These are phyloP conservation scores for Leuctra nigra DNA, from an alignment of 2,888 invertebrate genomes.

Conservation along the genomic window DNA sequence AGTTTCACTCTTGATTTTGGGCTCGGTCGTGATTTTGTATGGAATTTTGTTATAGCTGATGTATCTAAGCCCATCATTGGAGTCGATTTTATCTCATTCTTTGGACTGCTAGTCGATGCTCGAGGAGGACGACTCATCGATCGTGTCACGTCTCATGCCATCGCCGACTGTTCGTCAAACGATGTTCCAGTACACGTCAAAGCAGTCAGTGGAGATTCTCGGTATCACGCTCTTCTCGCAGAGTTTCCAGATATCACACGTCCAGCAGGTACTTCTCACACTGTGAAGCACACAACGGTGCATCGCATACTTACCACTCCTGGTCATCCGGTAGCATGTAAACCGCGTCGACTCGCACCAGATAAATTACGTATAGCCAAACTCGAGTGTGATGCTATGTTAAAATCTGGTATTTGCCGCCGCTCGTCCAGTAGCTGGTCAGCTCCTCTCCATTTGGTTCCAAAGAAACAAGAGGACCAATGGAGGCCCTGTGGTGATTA, in stretches of 20 bases:
- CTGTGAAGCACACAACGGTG: conserved; percentile 17
- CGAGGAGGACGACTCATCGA: neutral
- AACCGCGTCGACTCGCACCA: conserved; percentile 33
- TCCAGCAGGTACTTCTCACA: neutral
- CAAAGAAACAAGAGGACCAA: conserved; percentile 30
- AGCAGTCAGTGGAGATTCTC: neutral
- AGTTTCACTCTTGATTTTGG: no score
- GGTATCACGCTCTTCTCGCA: neutral
- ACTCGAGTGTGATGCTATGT: conserved; percentile 33
- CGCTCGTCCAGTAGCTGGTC: conserved; percentile 36
- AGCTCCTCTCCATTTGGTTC: conserved; percentile 34
- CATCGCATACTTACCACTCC: conserved; percentile 30
- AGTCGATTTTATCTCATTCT: neutral
- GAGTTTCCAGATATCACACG: neutral
- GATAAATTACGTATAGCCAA: conserved; percentile 33
- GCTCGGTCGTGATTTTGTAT: no score
- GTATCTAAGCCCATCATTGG: no score
- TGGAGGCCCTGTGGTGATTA: conserved; percentile 40
- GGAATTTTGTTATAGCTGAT: no score
- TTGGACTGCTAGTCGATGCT: neutral
- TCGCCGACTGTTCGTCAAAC: neutral
- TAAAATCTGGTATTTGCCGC: conserved; percentile 32
- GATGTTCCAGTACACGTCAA: neutral
- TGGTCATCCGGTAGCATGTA: conserved; percentile 34
- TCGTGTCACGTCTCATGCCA: neutral